Evolutionary conservation across 1,140 invertebrate genomes (phyloP), one percentile per base, ranked within the genome.

Genomic region (Mylabris phalerata): DNA sequence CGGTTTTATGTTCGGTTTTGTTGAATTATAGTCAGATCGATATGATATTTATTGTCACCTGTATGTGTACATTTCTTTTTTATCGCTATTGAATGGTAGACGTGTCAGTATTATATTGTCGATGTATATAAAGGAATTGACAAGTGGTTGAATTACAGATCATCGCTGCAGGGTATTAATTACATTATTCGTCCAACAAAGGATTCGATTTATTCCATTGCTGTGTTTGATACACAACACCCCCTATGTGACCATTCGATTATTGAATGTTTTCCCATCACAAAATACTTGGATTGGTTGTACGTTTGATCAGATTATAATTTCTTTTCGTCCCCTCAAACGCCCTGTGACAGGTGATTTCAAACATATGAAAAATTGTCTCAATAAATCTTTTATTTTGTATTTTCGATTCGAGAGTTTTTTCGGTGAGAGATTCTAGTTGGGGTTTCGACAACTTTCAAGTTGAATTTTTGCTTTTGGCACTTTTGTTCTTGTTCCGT

Each of bases 151-250:
- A 49, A 57, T 57, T 49, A 57, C 55, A 51, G 48, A 51, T 57
- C 42, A 43, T 25, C 57, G 50, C 57, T 43, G 49, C 57, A 41
- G 57, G 57, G 49, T 59, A 59, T 59, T 57, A 59, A 59, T 59
- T 59, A 51, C 50, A 59, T 59, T 59, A 59, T 59, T 46, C 49
- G 26, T 41, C 25, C 27, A 43, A 59, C 57, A 59, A 59, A 59
- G 57, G 57, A 59, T 59, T 59, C 57, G 57, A 59, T 59, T 59
- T 59, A 48, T 59, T 59, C 38, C 11, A 45, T 48, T 19, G 44
- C 38, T 32, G 39, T 57, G 55, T 48, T 32, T 48, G 55, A 43
- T 57, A 50, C 48, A 57, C 39, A 19, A 19, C 47, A 57, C 55
- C 7, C 55, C 11, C 46, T 40, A 39, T 57, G 55, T 49, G 55